Percentiles rank a stretch among this genome's conserved stretches.
phyloP scores from a whole-genome alignment of 2,113 vertebrate species.

The Platysteira castanea region DNA sequence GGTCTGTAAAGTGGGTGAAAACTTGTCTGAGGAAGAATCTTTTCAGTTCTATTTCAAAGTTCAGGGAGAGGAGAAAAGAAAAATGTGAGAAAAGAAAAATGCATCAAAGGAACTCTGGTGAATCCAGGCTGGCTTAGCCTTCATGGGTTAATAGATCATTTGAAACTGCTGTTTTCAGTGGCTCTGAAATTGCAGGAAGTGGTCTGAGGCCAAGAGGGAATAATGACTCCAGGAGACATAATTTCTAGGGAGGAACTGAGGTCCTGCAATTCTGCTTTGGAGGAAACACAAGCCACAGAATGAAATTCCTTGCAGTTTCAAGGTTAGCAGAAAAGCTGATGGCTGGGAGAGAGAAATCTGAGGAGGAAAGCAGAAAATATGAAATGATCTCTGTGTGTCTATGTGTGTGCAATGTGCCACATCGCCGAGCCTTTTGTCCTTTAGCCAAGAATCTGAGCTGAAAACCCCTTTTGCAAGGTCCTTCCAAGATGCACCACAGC shows the following conservation, averaged over 20 bases:
- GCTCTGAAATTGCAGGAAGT: slow-evolving; percentile 35
- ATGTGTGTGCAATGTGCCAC: background rate
- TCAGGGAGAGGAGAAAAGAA: background rate
- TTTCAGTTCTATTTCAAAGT: background rate
- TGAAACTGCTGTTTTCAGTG: background rate
- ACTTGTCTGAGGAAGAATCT: background rate
- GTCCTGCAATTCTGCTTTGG: background rate
- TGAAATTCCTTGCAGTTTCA: background rate
- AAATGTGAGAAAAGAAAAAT: background rate
- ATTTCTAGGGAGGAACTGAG: slow-evolving; percentile 2
- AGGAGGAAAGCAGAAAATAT: background rate
- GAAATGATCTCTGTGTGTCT: background rate
- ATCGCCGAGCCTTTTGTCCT: background rate
- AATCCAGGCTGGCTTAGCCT: background rate
- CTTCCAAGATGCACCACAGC: background rate
- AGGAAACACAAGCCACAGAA: slow-evolving; percentile 12
- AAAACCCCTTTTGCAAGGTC: background rate
- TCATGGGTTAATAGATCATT: background rate
- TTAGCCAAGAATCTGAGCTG: background rate
- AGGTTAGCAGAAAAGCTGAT: background rate
- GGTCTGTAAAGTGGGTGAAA: background rate
- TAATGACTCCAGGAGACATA: background rate
- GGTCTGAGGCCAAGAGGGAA: background rate
- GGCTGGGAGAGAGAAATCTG: background rate
- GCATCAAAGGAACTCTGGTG: background rate